A percentile compares a stretch with the other conserved stretches of the same genome.
Conservation (phyloP, 2,797 vertebrate genomes). For the Melanotaenia boesemani region DNA sequence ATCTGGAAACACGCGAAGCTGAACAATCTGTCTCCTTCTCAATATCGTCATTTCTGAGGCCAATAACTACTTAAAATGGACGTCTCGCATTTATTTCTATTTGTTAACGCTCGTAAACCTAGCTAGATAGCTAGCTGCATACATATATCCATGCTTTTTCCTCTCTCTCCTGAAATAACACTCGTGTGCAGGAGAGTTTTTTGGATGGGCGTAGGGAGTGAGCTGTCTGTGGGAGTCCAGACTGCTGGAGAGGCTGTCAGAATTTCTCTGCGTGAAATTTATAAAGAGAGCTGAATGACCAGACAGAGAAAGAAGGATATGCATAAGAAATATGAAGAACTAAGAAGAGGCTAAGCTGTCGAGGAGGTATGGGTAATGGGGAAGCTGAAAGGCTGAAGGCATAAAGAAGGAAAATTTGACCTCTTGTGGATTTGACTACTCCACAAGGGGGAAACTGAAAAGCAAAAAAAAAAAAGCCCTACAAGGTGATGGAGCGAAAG, state of each 20-base stretch:
- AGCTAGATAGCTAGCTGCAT: too few species aligned
- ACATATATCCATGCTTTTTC: too few species aligned
- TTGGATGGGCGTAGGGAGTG: too few species aligned
- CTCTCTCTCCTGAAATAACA: too few species aligned
- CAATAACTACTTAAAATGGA: too few species aligned
- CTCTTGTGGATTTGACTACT: background rate
- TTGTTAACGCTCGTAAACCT: too few species aligned
- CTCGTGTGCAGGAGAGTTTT: too few species aligned
- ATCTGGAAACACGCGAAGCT: too few species aligned
- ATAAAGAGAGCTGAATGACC: conserved; percentile 27
- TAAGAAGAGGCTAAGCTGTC: background rate
- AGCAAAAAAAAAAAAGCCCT: background rate
- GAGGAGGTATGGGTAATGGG: background rate
- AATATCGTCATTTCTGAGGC: too few species aligned
- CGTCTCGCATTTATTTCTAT: too few species aligned
- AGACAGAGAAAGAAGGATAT: conserved; percentile 10
- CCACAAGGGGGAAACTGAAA: background rate
- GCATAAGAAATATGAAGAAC: conserved; percentile 18
- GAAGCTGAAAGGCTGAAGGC: background rate
- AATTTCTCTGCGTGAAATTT: conserved; percentile 15
- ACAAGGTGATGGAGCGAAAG: background rate
- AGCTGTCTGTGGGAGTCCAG: conserved; percentile 1
- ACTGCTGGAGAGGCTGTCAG: conserved; percentile 19
- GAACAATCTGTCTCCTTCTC: too few species aligned
- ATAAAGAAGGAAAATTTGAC: background rate